Percentiles rank a stretch among this genome's conserved stretches.
These are phyloP conservation scores for Phylloscopus trochiloides DNA, from an alignment of 2,113 vertebrate species.

Conservation along the genomic window DNA sequence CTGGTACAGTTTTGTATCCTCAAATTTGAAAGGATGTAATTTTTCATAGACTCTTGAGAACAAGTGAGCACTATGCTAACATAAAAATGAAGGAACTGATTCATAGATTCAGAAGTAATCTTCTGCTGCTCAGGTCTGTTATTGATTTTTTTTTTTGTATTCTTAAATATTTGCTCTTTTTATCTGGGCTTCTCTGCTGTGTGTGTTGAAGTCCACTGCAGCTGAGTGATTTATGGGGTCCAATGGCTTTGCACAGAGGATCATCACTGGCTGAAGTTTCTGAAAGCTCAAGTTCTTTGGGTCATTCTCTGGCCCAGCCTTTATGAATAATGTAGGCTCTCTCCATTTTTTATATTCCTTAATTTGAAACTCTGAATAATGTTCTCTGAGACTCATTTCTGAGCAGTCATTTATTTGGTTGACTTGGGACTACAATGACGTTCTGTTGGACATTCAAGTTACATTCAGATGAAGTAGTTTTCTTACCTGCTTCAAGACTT, in stretches of 20 bases:
- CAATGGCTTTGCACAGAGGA: background rate
- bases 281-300: background rate
- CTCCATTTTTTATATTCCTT: background rate
- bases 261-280: background rate
- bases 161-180: constrained; percentile 9
- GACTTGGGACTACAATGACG: background rate
- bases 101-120: background rate
- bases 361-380: background rate
- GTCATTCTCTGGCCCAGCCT: background rate
- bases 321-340: background rate
- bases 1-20: background rate
- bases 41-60: background rate
- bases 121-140: background rate
- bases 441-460: background rate
- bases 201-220: background rate
- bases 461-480: background rate
- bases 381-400: background rate
- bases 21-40: background rate
- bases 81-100: background rate
- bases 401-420: background rate
- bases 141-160: background rate
- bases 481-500: background rate
- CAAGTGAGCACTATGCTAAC: background rate
- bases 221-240: background rate
- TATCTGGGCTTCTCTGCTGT: background rate